Evolutionary conservation across 2,888 invertebrate genomes (phyloP).

Genomic region (Orchesella flavescens): DNA sequence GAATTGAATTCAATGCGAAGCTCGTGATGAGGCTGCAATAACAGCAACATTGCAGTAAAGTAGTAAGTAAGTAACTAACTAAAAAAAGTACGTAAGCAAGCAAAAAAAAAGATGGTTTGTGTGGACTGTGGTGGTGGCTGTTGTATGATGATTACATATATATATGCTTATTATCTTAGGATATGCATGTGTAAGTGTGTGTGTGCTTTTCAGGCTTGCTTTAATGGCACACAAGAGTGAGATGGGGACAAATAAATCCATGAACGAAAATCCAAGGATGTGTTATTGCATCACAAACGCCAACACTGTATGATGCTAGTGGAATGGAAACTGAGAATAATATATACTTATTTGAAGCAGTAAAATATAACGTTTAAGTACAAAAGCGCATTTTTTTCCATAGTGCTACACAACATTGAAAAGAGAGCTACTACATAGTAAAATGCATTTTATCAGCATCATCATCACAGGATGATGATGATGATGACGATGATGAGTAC

Average conservation of each 20-base stretch:
- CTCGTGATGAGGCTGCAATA: not conserved
- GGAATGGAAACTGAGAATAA: not conserved
- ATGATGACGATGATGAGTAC: slow-evolving; percentile 22
- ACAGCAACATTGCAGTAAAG: slow-evolving; percentile 27
- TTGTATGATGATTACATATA: not conserved
- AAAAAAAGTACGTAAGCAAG: not conserved
- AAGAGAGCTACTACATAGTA: not conserved
- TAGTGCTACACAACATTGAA: not conserved
- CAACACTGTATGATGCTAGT: not conserved
- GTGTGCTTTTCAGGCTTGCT: too few species aligned
- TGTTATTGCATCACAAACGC: slow-evolving; percentile 13
- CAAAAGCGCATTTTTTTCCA: slow-evolving; percentile 1
- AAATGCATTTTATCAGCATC: slow-evolving; percentile 10
- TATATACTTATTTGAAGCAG: not conserved
- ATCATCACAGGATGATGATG: not conserved
- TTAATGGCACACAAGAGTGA: not conserved
- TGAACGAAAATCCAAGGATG: slow-evolving; percentile 50
- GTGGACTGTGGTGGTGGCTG: not conserved
- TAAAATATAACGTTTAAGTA: slow-evolving; percentile 9
- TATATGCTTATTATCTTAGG: not conserved
- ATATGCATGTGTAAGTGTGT: too few species aligned
- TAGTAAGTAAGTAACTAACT: slow-evolving; percentile 6
- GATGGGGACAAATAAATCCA: slow-evolving; percentile 46
- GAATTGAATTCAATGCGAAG: not conserved
- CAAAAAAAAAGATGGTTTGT: not conserved